Evolutionary conservation across 2,797 vertebrate species (phyloP).

Genomic region (Xiphorhynchus erythropygius): DNA sequence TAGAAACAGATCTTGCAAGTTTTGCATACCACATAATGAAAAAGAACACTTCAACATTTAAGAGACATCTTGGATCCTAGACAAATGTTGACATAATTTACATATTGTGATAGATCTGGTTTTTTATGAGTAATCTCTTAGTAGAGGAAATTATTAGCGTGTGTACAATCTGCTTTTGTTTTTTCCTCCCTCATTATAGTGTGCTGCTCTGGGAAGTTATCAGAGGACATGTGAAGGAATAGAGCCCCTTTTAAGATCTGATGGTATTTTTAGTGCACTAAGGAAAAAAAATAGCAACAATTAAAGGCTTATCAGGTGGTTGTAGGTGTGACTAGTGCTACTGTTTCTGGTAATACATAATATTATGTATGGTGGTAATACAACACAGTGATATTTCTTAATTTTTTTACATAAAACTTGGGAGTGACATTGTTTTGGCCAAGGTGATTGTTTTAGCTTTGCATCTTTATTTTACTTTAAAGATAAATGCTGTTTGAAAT

Average conservation of each 20-base stretch:
- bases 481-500: neutral
- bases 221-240: neutral
- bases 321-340: neutral
- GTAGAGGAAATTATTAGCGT: neutral
- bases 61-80: neutral
- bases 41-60: neutral
- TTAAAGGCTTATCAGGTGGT: neutral
- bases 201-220: neutral
- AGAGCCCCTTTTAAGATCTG: neutral
- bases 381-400: neutral
- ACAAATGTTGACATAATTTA: neutral
- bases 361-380: neutral
- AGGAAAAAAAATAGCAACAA: neutral
- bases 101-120: neutral
- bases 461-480: neutral
- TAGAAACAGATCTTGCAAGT: neutral
- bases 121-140: neutral
- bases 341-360: neutral
- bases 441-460: neutral
- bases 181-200: neutral
- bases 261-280: conserved; percentile 10
- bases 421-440: neutral
- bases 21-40: neutral
- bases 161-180: neutral
- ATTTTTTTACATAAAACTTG: neutral